Base-by-base conservation (phyloP, 2,797 vertebrate genomes). In the Brotogeris chrysoptera region DNA sequence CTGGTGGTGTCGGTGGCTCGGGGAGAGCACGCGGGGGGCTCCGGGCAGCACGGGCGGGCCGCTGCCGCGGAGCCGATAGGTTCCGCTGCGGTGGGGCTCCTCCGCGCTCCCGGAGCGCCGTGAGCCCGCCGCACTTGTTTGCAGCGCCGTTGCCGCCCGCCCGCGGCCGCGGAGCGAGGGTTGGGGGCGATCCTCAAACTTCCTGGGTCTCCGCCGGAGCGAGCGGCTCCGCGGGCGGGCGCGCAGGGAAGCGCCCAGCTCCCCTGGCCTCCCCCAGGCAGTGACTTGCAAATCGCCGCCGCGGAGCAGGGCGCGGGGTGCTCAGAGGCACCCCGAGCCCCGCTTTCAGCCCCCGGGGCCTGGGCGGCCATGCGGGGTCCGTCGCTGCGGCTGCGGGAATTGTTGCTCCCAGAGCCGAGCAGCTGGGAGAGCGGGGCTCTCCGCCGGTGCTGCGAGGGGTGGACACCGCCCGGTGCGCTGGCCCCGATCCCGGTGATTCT, bases 231-330 rank as follows among this genome's bases (percentile, higher is more conserved):
- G 65, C 66, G 20, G 55, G 21, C 21, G 55, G 14, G 86, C 34
- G 47, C 41, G 68, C n/a, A 55, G 49, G 32, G 43, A n/a, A 32
- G 44, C 24, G 21, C 50, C 11, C 38, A 36, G 34, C 38, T 23
- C 12, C 43, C 36, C 18, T n/a, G 18, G 19, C 34, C 55, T 13
- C 11, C 10, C 49, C 6, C 68, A 10, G 39, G 70, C 86, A 52
- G 90, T 88, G 90, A 84, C 84, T 88, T 88, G 80, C 87, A 85
- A 52, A 87, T 87, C 86, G 9, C 43, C 34, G n/a, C 39, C 57
- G 63, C 50, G 65, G 70, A 41, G 41, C 11, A 41, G 80, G n/a
- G 15, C 28, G 73, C 46, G 52, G 69, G 24, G 43, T 10, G 30
- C 10, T 63, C 46, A 46, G 92, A 32, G 55, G 50, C 41, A 12